phyloP scores from a whole-genome alignment of 2,888 invertebrate genomes.

The Cheilosia impressa region DNA sequence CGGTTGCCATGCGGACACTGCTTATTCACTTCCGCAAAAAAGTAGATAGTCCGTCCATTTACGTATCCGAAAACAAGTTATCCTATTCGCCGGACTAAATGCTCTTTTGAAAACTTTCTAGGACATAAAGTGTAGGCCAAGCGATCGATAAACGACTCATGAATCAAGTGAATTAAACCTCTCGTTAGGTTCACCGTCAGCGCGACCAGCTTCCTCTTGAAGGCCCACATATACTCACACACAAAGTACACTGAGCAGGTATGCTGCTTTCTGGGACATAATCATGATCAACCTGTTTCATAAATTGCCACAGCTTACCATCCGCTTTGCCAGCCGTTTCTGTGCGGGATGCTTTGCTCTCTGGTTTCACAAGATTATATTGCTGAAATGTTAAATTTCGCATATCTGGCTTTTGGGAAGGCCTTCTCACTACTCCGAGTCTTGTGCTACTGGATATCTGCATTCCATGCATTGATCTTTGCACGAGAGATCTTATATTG shows the following conservation, averaged over 20 bases:
- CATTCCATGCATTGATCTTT: slow-evolving; percentile 38
- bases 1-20: too few relatives aligned
- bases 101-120: slow-evolving; percentile 45
- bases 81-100: neutral
- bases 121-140: slow-evolving; percentile 68
- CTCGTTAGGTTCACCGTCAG: neutral
- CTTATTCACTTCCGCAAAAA: neutral
- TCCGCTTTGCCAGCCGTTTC: slow-evolving; percentile 43
- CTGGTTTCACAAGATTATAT: slow-evolving; percentile 39
- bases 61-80: slow-evolving; percentile 2
- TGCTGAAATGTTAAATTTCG: slow-evolving; percentile 52
- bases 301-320: slow-evolving; percentile 59
- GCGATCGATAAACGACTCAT: slow-evolving; percentile 49
- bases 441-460: slow-evolving; percentile 62
- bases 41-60: neutral
- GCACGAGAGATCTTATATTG: slow-evolving; percentile 30
- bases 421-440: slow-evolving; percentile 51
- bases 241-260: slow-evolving; percentile 26
- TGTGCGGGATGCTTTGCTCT: slow-evolving; percentile 55
- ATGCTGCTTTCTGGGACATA: slow-evolving; percentile 65
- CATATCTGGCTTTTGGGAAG: slow-evolving; percentile 21
- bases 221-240: slow-evolving; percentile 2
- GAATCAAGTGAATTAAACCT: slow-evolving; percentile 39
- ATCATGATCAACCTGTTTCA: slow-evolving; percentile 75
- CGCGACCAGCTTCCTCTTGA: slow-evolving; percentile 38